phyloP scores from a whole-genome alignment of 1,140 invertebrate species.

The Thaumetopoea pityocampa region DNA sequence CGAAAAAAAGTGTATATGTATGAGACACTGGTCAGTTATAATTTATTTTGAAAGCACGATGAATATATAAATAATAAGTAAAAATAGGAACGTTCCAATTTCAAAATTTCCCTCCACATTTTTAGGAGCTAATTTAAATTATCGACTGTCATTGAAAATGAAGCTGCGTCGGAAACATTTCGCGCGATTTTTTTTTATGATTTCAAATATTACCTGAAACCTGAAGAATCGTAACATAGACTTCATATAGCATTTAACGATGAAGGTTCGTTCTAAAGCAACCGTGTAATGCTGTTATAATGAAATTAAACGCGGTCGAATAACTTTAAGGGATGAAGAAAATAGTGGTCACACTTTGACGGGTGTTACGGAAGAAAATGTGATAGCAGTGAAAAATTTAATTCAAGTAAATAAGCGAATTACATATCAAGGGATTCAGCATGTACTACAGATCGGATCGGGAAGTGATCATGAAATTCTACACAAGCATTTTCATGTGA shows the following conservation, averaged over 20 bases:
- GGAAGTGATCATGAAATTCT: slow-evolving; percentile 7
- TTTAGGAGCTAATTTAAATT: background rate
- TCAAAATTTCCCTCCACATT: slow-evolving; percentile 3
- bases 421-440: slow-evolving; percentile 15
- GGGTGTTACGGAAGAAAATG: slow-evolving; percentile 10
- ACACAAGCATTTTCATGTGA: slow-evolving; percentile 4
- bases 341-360: slow-evolving; percentile 13
- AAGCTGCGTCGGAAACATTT: background rate
- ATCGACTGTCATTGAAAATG: background rate
- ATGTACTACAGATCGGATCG: slow-evolving; percentile 19
- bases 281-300: background rate
- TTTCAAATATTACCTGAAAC: slow-evolving; percentile 2
- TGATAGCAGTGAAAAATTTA: slow-evolving; percentile 17
- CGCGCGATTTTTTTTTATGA: too few species aligned
- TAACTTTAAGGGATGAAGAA: slow-evolving; percentile 5
- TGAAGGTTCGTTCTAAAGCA: slow-evolving; percentile 1
- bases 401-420: slow-evolving; percentile 14
- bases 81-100: slow-evolving; percentile 4
- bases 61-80: too few species aligned
- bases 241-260: slow-evolving; percentile 7
- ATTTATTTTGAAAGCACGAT: too few species aligned
- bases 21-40: background rate
- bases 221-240: slow-evolving; percentile 9
- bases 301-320: background rate
- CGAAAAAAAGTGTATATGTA: background rate